Evolutionary conservation across 2,888 invertebrate genomes (phyloP), one percentile per base, ranked within the genome.

Genomic region (Drosophila differens): DNA sequence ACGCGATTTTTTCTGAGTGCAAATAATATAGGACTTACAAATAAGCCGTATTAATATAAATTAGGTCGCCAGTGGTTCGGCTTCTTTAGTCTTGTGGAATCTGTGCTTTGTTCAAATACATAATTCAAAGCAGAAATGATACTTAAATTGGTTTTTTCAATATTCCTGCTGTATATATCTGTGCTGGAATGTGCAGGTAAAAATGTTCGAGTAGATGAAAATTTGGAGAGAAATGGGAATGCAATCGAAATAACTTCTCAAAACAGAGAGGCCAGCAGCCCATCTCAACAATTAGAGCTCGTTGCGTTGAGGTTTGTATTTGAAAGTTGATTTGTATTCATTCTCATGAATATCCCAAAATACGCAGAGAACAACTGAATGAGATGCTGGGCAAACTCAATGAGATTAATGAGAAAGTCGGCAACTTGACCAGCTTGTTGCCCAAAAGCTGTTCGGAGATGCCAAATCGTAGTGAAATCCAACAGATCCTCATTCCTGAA

Each of bases 141-240:
- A 3, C 7, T 19, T 39, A 39, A 39, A 39, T 19, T 19, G 19
- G 9, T 39, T 19, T 39, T 39, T 39, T 19, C 9, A 9, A 19
- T 3, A 9, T 39, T 39, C 19, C 39, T 39, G 3, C 19, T 39
- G 1, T 19, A 39, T 9, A 39, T 39, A 19, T 39, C 19, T 0
- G 39, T 9, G 9, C 19, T 4, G 3, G 19, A 44, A 22, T 12
- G 22, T 22, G 22, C 44, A 22, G 3, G 5, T 44, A 12, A 44
- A 22, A 22, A 12, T 44, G 1, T 1, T 44, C 2, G 12, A 5
- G 5, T 22, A 12, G 1, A 0, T 44, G 12, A 1, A 41, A 22
- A 22, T 7, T 0, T 37, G 0, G 37, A 37, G 35, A 16, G 16
- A 35, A 35, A 16, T 5, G 35, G 35, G 5, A 35, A 35, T 35